Evolutionary conservation across 2,113 vertebrate genomes (phyloP).

Genomic region (Seriola rivoliana): DNA sequence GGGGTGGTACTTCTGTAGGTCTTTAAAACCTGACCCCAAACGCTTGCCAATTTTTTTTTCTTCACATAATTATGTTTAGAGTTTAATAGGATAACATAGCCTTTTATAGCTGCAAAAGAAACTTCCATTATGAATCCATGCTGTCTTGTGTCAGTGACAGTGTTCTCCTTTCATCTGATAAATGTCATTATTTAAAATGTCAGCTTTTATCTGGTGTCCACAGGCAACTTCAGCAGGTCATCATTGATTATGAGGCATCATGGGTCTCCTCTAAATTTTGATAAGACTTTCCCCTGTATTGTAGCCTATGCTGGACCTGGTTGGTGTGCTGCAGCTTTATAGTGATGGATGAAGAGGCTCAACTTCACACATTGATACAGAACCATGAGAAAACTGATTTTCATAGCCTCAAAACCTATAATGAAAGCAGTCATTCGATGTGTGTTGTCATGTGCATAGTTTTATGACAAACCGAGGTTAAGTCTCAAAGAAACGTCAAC

Average conservation of each 20-base stretch:
- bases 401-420: no score
- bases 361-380: neutral
- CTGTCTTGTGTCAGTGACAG: neutral
- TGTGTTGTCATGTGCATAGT: neutral
- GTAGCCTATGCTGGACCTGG: neutral
- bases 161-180: neutral
- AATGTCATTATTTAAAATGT: neutral
- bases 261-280: neutral
- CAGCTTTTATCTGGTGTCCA: neutral
- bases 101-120: slow-evolving; percentile 26
- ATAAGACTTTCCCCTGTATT: neutral
- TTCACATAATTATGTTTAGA: slow-evolving; percentile 23
- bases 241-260: neutral
- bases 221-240: neutral
- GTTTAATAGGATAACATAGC: slow-evolving; percentile 9
- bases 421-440: no score
- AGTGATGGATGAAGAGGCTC: neutral
- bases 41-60: neutral
- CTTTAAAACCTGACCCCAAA: neutral
- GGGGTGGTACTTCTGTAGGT: neutral
- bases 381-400: no score
- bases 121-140: neutral
- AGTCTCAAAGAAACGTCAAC: neutral
- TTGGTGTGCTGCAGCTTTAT: neutral
- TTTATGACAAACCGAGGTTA: neutral